A percentile compares a stretch with the other conserved stretches of the same genome.
Evolutionary conservation across 2,113 vertebrate species (phyloP).

Genomic region (Myodes glareolus): DNA sequence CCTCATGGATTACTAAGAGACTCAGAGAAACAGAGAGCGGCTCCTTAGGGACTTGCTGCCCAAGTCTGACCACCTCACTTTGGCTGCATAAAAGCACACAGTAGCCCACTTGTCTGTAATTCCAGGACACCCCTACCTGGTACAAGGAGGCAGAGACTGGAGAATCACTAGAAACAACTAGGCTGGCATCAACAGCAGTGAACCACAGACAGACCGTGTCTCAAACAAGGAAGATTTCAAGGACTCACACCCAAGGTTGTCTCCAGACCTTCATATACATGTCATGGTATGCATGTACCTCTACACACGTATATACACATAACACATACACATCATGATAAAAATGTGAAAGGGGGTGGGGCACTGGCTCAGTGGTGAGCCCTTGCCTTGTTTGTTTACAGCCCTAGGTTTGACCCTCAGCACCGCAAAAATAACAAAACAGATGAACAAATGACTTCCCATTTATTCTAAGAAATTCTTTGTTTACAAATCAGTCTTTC

Average conservation of each 20-base stretch:
- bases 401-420: neutral
- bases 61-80: neutral
- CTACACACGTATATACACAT: neutral
- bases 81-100: neutral
- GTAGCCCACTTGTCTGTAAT: neutral
- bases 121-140: no score
- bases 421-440: neutral
- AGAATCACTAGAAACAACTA: neutral
- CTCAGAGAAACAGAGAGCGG: neutral
- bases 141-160: neutral
- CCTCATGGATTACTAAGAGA: neutral
- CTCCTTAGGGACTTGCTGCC: neutral
- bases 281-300: neutral
- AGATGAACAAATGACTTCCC: neutral
- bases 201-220: neutral
- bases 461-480: constrained; percentile 33
- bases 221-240: neutral
- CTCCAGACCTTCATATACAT: neutral
- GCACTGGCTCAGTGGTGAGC: neutral
- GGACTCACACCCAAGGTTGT: neutral
- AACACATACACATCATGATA: neutral
- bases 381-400: neutral
- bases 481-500: constrained; percentile 46
- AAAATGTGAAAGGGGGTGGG: no score
- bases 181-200: neutral